phyloP scores from a whole-genome alignment of 2,797 vertebrate genomes.

The Anguilla megastoma region DNA sequence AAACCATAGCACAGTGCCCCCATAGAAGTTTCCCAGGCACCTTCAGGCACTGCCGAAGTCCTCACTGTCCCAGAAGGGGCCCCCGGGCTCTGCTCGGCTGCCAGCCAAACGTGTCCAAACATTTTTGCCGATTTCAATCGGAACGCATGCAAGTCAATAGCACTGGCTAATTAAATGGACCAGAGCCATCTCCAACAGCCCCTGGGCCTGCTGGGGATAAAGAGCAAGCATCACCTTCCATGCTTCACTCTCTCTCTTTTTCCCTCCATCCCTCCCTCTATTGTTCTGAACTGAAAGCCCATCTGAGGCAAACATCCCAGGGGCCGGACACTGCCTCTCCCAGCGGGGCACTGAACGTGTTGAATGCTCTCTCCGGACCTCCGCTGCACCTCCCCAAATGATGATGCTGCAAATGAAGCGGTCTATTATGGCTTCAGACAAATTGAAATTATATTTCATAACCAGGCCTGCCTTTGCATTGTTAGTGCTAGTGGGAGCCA shows the following conservation, averaged over 20 bases:
- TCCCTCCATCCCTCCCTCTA: neutral
- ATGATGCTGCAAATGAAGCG: neutral
- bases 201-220: neutral
- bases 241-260: neutral
- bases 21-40: neutral
- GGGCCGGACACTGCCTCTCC: neutral
- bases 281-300: neutral
- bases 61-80: neutral
- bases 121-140: constrained; percentile 31
- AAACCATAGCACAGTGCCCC: neutral
- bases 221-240: neutral
- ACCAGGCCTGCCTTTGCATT: neutral
- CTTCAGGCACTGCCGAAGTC: neutral
- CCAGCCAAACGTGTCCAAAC: constrained; percentile 19
- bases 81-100: neutral
- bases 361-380: neutral
- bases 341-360: neutral
- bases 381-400: neutral
- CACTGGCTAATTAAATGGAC: constrained; percentile 37
- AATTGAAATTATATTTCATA: constrained; percentile 10
- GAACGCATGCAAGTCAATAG: constrained; percentile 29
- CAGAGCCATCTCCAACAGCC: constrained; percentile 12
- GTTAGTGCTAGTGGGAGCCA: neutral
- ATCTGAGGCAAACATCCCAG: neutral
- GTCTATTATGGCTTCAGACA: neutral